These are phyloP conservation scores for Sitodiplosis mosellana DNA, from an alignment of 1,140 invertebrate species.

Conservation along the genomic window DNA sequence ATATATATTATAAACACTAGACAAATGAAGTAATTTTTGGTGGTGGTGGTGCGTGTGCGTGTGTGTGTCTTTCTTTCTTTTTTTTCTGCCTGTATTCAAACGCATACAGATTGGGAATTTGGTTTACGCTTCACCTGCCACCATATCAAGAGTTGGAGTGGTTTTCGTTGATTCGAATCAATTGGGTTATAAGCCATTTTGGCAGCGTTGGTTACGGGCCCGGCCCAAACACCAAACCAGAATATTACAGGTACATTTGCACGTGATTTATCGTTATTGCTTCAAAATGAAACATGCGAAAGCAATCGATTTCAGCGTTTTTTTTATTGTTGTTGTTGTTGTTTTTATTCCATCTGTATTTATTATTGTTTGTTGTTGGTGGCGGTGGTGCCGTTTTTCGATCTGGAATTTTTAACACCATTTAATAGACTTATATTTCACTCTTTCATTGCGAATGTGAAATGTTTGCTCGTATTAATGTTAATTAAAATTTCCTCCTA, in stretches of 20 bases:
- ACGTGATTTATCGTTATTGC: not conserved
- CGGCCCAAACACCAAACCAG: conserved; percentile 12
- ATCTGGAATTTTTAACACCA: not conserved
- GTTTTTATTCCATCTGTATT: not conserved
- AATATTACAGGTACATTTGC: conserved; percentile 12
- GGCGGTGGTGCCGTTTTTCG: not conserved
- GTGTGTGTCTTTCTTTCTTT: too few relatives aligned
- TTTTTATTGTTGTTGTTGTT: not conserved
- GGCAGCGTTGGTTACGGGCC: conserved; percentile 49
- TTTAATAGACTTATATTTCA: not conserved
- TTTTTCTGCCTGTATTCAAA: too few relatives aligned
- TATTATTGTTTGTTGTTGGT: not conserved
- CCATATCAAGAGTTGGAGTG: conserved; percentile 80
- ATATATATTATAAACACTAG: not conserved
- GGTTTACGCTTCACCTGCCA: conserved; percentile 77
- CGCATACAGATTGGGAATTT: conserved; percentile 53
- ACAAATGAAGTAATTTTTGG: too few relatives aligned
- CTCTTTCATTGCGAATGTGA: too few relatives aligned
- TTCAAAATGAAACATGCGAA: conserved; percentile 12
- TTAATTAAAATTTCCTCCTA: too few relatives aligned
- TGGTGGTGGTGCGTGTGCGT: too few relatives aligned
- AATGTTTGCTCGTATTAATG: too few relatives aligned
- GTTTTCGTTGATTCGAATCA: conserved; percentile 85
- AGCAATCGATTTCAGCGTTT: conserved; percentile 3
- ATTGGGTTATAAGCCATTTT: conserved; percentile 67